Percentiles rank a stretch among this genome's conserved stretches.
These are phyloP conservation scores for Meteorus cinctellus DNA, from an alignment of 2,888 invertebrate genomes.

Conservation along the genomic window DNA sequence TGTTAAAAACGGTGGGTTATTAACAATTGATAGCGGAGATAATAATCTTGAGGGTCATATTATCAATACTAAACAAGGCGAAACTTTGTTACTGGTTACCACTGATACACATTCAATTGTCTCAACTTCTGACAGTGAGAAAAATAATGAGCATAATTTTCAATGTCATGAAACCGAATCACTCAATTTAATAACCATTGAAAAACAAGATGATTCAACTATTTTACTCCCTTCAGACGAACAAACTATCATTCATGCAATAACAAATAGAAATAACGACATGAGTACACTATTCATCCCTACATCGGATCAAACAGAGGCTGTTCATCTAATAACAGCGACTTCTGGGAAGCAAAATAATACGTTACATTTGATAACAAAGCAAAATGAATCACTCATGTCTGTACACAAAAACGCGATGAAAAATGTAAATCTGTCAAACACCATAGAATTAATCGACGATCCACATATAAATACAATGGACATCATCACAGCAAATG, in stretches of 20 bases:
- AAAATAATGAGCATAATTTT: constrained; percentile 1
- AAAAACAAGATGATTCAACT: constrained; percentile 48
- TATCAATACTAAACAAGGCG: constrained; percentile 26
- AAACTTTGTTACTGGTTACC: constrained; percentile 30
- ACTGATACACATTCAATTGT: constrained; percentile 14
- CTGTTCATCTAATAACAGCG: constrained; percentile 50
- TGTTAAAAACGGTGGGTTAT: constrained; percentile 59
- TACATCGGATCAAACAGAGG: constrained; percentile 53
- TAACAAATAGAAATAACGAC: constrained; percentile 14
- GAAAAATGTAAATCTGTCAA: constrained; percentile 63
- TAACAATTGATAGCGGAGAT: constrained; percentile 56
- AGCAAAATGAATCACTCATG: constrained; percentile 64
- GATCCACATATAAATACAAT: constrained; percentile 52
- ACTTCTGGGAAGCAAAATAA: constrained; percentile 53
- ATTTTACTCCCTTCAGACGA: constrained; percentile 47
- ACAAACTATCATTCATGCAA: constrained; percentile 42
- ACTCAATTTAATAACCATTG: constrained; percentile 53
- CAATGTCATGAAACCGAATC: constrained; percentile 41
- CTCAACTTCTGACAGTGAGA: constrained; percentile 20
- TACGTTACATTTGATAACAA: constrained; percentile 67
- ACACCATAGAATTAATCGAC: constrained; percentile 60
- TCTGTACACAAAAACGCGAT: constrained; percentile 63
- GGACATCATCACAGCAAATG: constrained; percentile 43
- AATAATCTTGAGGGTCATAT: constrained; percentile 7
- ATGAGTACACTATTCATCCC: constrained; percentile 58